Evolutionary conservation across 2,888 invertebrate species (phyloP), one percentile per base, ranked within the genome.

Genomic region (Tetragonisca angustula): DNA sequence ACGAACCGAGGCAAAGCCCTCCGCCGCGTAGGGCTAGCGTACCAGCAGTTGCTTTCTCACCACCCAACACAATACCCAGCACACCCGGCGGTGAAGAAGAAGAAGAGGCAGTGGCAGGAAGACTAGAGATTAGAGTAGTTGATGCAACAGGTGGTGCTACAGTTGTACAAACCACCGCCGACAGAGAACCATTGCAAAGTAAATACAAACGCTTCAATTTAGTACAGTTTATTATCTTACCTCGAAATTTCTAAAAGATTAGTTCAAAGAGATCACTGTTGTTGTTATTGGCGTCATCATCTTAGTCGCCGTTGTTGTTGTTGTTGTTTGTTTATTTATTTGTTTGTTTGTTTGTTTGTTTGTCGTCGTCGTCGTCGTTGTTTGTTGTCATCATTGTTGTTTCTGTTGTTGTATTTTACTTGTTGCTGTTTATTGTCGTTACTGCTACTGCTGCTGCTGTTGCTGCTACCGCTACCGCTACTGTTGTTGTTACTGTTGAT

Each of bases 91-190:
- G 90, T 9, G 94, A 94, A n/a, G 95, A 95, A 74, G 95, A 95
- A 81, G 95, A 95, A 81, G 95, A 95, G 89, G 95, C 97, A 0
- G 97, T 98, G 32, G 97, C 97, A 79, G 97, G 97, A 67, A 96
- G 97, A 69, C 95, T 98, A 73, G 98, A 98, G 95, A 98, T 98
- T 76, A 96, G 98, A 74, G 97, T 98, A 76, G 94, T 94, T 13
- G 93, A 93, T 72, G 93, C 92, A 49, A 93, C 91, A 50, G 94
- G 93, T 69, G 94, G 94, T 81, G 93, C 94, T 72, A 94, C 94
- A 0, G 92, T 94, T 62, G 94, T 94, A 4, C 94, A 94, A 82
- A 94, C 94, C 21, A 94, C 91, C 73, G 93, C 93, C 32, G 94
- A 94, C 74, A 94, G 93, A 79, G 94, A 94, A 86, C 94, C 93